Evolutionary conservation across 2,797 vertebrate species (phyloP).

Genomic region (Poecilia wingei): DNA sequence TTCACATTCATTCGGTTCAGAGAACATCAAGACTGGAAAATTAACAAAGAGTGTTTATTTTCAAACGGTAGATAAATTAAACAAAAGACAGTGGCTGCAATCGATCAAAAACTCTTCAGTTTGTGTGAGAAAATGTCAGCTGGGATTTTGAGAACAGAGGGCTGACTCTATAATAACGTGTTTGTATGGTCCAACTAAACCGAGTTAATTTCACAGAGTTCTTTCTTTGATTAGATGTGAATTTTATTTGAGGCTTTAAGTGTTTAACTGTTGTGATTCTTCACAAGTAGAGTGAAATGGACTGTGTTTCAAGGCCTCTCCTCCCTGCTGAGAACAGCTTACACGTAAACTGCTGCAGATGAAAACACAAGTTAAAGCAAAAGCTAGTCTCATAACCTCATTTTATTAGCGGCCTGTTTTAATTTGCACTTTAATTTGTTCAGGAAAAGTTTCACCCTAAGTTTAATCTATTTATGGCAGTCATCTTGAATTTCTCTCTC

Average conservation of each 20-base stretch:
- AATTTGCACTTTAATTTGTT: slow-evolving; percentile 1
- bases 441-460: background rate
- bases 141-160: background rate
- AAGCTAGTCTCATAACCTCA: background rate
- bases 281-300: slow-evolving; percentile 5
- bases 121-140: slow-evolving; percentile 9
- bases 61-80: background rate
- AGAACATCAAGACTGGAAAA: background rate
- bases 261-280: slow-evolving; percentile 1
- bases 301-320: slow-evolving; percentile 27
- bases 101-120: slow-evolving; percentile 3
- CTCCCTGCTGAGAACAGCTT: slow-evolving; percentile 20
- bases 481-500: background rate
- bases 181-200: background rate
- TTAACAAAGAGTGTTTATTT: slow-evolving; percentile 3
- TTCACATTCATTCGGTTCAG: background rate
- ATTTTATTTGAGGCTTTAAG: slow-evolving; percentile 3
- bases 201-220: background rate
- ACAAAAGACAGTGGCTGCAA: background rate
- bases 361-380: slow-evolving; percentile 13
- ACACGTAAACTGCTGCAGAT: slow-evolving; percentile 36
- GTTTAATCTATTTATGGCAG: background rate
- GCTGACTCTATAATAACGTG: background rate
- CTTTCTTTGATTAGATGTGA: background rate
- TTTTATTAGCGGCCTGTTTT: slow-evolving; percentile 14